Conservation (phyloP, 2,888 invertebrate species). For the Dysmachus trigonus region DNA sequence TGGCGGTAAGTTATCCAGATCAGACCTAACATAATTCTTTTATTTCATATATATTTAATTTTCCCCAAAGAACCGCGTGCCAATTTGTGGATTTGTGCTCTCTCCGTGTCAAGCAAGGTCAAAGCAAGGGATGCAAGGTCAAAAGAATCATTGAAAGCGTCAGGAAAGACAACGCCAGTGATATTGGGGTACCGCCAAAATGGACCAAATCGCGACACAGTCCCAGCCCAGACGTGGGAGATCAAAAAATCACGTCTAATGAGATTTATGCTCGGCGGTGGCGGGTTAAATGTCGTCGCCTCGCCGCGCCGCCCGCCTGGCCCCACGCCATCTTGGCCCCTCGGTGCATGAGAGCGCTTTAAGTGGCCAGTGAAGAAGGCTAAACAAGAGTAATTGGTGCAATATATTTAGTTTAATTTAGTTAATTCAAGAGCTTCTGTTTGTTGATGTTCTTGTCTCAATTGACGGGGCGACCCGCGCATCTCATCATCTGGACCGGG, state of each 20-base stretch:
- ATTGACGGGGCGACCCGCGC: background rate
- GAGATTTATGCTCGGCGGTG: conserved; percentile 7
- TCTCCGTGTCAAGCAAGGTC: background rate
- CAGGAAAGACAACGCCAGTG: background rate
- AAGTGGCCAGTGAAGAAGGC: conserved; percentile 16
- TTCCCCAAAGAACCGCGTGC: background rate
- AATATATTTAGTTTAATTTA: conserved; percentile 29
- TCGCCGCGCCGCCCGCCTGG: background rate
- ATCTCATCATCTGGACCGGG: background rate
- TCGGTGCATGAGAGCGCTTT: background rate
- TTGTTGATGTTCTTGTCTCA: conserved; percentile 19
- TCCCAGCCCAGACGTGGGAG: background rate
- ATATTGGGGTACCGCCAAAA: background rate
- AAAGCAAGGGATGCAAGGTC: background rate
- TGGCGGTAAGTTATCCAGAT: too few species aligned
- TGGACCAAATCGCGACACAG: background rate
- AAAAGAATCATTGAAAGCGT: background rate
- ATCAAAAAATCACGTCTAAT: conserved; percentile 18
- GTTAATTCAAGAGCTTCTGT: conserved; percentile 36
- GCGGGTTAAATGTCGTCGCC: conserved; percentile 16
- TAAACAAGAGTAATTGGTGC: conserved; percentile 32
- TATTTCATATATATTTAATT: background rate
- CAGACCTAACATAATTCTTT: too few species aligned
- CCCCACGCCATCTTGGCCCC: background rate
- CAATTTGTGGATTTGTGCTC: background rate